A percentile compares a stretch with the other conserved stretches of the same genome.
Conservation (phyloP, 2,888 invertebrate genomes). For the Caenorhabditis japonica region DNA sequence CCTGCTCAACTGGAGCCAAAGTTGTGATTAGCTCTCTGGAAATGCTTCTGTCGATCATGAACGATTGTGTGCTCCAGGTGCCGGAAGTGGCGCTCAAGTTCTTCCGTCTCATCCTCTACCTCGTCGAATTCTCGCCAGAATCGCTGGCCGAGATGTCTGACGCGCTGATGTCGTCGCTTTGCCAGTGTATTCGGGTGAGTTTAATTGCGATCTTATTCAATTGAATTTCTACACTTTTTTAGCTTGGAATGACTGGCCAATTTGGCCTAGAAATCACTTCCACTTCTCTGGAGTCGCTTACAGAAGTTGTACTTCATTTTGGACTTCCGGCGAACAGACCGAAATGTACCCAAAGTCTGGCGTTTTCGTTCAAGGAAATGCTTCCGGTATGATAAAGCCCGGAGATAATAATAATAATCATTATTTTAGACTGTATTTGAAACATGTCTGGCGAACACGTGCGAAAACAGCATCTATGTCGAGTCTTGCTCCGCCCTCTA, state of each 20-base stretch:
- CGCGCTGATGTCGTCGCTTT: constrained; percentile 76
- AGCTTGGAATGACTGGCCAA: constrained; percentile 62
- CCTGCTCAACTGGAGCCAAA: constrained; percentile 57
- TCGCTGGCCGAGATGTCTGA: constrained; percentile 80
- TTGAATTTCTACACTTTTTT: constrained; percentile 14
- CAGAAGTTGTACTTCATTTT: constrained; percentile 49
- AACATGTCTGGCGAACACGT: constrained; percentile 78
- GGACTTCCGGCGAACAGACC: constrained; percentile 23
- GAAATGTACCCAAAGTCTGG: constrained; percentile 32
- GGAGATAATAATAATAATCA: no score
- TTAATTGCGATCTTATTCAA: neutral
- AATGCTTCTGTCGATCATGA: constrained; percentile 85
- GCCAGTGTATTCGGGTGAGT: constrained; percentile 73
- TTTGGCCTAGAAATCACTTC: constrained; percentile 65
- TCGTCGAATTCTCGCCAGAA: constrained; percentile 83
- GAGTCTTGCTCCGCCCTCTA: constrained; percentile 78
- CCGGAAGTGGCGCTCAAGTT: constrained; percentile 75
- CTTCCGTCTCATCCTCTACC: constrained; percentile 82
- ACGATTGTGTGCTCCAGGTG: constrained; percentile 82
- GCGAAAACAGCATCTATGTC: constrained; percentile 78
- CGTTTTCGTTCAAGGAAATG: constrained; percentile 35
- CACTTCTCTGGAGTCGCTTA: constrained; percentile 59
- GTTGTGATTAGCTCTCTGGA: constrained; percentile 79
- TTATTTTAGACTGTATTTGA: constrained; percentile 77
- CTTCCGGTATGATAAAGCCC: constrained; percentile 43